A percentile compares a stretch with the other conserved stretches of the same genome.
Evolutionary conservation across 2,888 invertebrate species (phyloP).

Genomic region (Apamea anceps): DNA sequence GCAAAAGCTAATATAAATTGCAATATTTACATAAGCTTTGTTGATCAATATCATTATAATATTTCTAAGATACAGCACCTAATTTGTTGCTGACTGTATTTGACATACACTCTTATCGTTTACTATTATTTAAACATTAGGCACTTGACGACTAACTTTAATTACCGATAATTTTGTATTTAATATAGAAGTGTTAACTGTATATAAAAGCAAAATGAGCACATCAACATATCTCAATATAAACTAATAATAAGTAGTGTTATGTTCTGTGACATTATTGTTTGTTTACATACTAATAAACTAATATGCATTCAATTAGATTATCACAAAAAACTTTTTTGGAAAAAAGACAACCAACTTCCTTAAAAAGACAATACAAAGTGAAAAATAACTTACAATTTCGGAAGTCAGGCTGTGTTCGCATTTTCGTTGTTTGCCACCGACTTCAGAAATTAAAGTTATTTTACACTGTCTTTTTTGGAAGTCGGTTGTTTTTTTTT

Average conservation of each 20-base stretch:
- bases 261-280: slow-evolving; percentile 52
- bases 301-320: slow-evolving; percentile 56
- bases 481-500: too few relatives aligned
- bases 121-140: neutral
- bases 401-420: too few relatives aligned
- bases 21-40: slow-evolving; percentile 37
- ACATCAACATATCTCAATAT: slow-evolving; percentile 38
- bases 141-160: slow-evolving; percentile 12
- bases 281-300: slow-evolving; percentile 62
- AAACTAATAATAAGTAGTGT: slow-evolving; percentile 26
- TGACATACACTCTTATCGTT: neutral
- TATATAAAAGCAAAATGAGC: slow-evolving; percentile 18
- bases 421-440: too few relatives aligned
- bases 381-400: too few relatives aligned
- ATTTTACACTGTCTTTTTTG: too few relatives aligned
- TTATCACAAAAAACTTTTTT: slow-evolving; percentile 27
- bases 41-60: slow-evolving; percentile 19
- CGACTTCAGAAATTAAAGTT: too few relatives aligned
- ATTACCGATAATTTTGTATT: neutral
- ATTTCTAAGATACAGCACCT: neutral
- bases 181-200: neutral
- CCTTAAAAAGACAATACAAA: too few relatives aligned
- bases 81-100: slow-evolving; percentile 7
- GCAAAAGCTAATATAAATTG: slow-evolving; percentile 12
- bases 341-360: too few relatives aligned